These are phyloP conservation scores for Aphis gossypii DNA, from an alignment of 1,140 invertebrate species.

Conservation along the genomic window DNA sequence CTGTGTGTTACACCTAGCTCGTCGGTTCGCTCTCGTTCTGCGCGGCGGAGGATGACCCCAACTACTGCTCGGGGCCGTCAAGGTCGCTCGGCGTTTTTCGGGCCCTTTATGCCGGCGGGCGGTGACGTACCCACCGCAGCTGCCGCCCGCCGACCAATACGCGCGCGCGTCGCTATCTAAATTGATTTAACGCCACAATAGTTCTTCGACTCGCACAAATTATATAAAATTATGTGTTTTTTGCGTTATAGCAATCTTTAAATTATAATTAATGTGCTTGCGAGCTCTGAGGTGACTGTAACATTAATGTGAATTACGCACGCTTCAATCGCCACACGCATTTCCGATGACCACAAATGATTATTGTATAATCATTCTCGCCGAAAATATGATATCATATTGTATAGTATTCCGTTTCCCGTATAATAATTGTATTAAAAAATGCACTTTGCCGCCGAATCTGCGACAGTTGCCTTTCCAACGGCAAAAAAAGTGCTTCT, in stretches of 20 bases:
- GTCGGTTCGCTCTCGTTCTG: background rate
- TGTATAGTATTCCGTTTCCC: background rate
- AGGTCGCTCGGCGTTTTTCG: conserved; percentile 26
- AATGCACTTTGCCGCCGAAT: background rate
- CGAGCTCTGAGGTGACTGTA: background rate
- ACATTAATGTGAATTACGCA: background rate
- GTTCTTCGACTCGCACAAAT: background rate
- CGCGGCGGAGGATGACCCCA: conserved; percentile 45
- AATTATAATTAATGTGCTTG: background rate
- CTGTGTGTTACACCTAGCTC: background rate
- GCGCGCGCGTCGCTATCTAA: conserved; percentile 8
- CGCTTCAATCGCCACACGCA: background rate
- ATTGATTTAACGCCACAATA: conserved; percentile 24
- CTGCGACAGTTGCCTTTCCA: background rate
- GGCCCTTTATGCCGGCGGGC: conserved; percentile 3
- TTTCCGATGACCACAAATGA: background rate
- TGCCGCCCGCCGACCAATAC: background rate
- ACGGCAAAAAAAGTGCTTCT: background rate
- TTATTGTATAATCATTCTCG: background rate
- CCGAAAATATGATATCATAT: background rate
- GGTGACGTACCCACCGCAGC: background rate
- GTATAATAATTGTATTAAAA: background rate
- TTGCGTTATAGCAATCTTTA: background rate
- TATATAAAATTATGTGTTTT: background rate
- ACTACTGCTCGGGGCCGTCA: conserved; percentile 24